A percentile compares a stretch with the other conserved stretches of the same genome.
Evolutionary conservation across 64 coral and sea anemone species (phyloP).

Genomic region (Pocillopora verrucosa): DNA sequence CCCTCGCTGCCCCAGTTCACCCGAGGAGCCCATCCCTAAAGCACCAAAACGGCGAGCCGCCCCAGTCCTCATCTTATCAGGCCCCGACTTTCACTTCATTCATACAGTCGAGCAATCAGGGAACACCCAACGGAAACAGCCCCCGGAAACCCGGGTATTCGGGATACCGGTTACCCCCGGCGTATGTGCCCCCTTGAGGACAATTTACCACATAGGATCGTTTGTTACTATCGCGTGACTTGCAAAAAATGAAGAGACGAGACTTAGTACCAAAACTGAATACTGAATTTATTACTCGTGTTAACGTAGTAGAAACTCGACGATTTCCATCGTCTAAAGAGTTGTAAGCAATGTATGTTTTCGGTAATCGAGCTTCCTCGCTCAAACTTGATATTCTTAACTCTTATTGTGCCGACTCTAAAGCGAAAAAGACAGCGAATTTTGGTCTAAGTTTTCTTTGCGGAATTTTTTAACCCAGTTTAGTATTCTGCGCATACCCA

Average conservation of each 20-base stretch:
- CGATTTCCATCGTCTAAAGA: not conserved
- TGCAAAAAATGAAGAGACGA: not conserved
- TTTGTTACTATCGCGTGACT: no score
- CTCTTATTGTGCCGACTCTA: no score
- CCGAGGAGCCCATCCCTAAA: conserved; percentile 73
- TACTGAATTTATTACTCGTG: no score
- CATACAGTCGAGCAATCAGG: conserved; percentile 47
- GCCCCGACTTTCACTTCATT: conserved; percentile 59
- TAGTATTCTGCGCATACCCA: not conserved
- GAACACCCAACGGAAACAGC: conserved; percentile 45
- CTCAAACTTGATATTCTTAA: not conserved
- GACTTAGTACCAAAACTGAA: no score
- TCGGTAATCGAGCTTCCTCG: not conserved
- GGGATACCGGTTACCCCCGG: conserved; percentile 86
- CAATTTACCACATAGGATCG: not conserved
- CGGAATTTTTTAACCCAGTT: no score
- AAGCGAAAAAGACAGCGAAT: no score
- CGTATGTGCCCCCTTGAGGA: conserved; percentile 81
- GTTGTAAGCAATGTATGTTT: no score
- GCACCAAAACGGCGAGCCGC: conserved; percentile 55
- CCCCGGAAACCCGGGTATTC: conserved; percentile 74
- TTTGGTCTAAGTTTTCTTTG: no score
- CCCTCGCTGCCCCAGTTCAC: conserved; percentile 53
- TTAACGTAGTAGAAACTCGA: not conserved
- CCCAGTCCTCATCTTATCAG: conserved; percentile 43